A percentile compares a stretch with the other conserved stretches of the same genome.
phyloP scores from a whole-genome alignment of 2,888 invertebrate genomes.

The Drosophila acutilabella region DNA sequence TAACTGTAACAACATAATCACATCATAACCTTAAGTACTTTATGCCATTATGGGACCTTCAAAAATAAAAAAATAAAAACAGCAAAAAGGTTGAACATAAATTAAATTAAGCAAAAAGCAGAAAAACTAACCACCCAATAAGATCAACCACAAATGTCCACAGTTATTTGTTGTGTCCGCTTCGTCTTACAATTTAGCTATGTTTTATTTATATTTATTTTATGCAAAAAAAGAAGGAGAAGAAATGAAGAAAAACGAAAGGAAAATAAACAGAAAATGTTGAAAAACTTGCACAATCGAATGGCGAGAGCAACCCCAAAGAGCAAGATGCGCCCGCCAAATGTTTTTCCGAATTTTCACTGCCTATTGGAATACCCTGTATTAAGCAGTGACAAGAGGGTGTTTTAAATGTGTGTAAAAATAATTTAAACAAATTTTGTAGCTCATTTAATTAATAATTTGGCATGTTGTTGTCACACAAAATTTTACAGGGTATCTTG shows the following conservation, averaged over 20 bases:
- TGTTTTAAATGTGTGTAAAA: not conserved
- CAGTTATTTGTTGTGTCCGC: slow-evolving; percentile 20
- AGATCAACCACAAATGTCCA: slow-evolving; percentile 60
- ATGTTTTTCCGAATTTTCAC: slow-evolving; percentile 25
- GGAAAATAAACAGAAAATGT: slow-evolving; percentile 43
- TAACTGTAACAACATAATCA: slow-evolving; percentile 51
- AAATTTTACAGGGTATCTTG: no score
- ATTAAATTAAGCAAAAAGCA: slow-evolving; percentile 65
- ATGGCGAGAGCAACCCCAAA: slow-evolving; percentile 34
- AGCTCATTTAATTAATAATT: no score
- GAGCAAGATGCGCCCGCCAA: slow-evolving; percentile 21
- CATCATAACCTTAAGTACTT: slow-evolving; percentile 67
- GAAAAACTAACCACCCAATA: slow-evolving; percentile 54
- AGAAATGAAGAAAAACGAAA: slow-evolving; percentile 32
- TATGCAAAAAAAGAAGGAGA: slow-evolving; percentile 55
- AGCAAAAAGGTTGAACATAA: slow-evolving; percentile 66
- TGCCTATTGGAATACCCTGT: slow-evolving; percentile 34
- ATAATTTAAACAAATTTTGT: no score
- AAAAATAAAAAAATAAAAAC: not conserved
- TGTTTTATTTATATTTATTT: slow-evolving; percentile 74
- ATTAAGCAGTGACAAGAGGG: not conserved
- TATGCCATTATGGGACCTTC: slow-evolving; percentile 57
- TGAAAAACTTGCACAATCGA: slow-evolving; percentile 59
- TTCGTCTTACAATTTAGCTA: slow-evolving; percentile 33
- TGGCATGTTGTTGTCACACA: no score